Evolutionary conservation across 2,797 vertebrate species (phyloP), one percentile per base, ranked within the genome.

Genomic region (Darevskia nairensis): DNA sequence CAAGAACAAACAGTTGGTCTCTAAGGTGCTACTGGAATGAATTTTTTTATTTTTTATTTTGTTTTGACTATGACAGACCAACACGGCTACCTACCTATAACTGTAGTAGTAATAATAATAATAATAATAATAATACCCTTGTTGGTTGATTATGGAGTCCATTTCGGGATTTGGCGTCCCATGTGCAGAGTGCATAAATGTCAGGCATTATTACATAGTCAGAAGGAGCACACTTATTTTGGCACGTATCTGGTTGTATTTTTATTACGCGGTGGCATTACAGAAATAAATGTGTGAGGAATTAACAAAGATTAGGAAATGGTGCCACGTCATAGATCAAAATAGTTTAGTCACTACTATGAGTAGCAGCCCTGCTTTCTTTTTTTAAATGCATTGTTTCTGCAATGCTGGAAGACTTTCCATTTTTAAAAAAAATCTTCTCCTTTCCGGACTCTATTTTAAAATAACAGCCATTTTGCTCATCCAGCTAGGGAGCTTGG

Each of bases 401-500:
- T 41, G 25, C 50, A 46, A 78, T 80, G 71, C 55, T 10, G 9
- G 59, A 13, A 89, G 0, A 8, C 86, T 77, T 93, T 55, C 9
- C 35, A 35, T 76, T 4, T 46, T 41, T 79, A 89, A 91, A 4
- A 7, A 0, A 55, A 15, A 55, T 68, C 61, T 91, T 27, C 89
- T 64, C 23, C 39, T 76, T 80, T 76, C 32, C 82, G 82, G 0
- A 4, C 83, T 86, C 2, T 61, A 72, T 85, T 90, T 92, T 86
- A 79, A 68, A 17, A 50, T 35, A 80, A 82, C 8, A 8, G 4
- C 35, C 74, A 9, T 74, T 87, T 46, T 59, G 59, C 64, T 86
- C 86, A 27, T 17, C 29, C 19, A 86, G 32, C 69, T 9, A 84
- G 15, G 55, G 3, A 10, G 41, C 82, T n/a, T 1, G 55, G 82